Evolutionary conservation across 37 sponge, comb jelly and placozoan genomes (phyloP), one percentile per base, ranked within the genome.

Genomic region (Hexactinellida sp.): DNA sequence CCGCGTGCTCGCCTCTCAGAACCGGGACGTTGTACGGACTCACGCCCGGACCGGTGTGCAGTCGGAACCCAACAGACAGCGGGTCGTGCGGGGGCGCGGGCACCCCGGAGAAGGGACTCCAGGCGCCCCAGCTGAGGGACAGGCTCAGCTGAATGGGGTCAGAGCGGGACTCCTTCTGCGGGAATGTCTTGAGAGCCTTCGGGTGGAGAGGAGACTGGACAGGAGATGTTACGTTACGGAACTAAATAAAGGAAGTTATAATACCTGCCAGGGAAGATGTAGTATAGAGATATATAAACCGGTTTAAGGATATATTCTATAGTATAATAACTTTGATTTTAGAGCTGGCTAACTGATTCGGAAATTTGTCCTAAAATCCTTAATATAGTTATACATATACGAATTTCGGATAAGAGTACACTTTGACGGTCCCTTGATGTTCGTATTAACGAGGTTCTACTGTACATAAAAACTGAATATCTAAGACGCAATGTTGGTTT

Each of bases 21-120:
- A 63, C 76, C 25, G 76, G 76, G 34, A n/a, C 76, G 34, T 63
- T 63, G 76, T 63, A 63, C 76, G 76, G 76, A n/a, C 76, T 63
- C 34, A 63, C 5, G 5, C 76, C 76, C 34, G 76, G 76, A 10
- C 76, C 76, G 76, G 28, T n/a, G 34, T 23, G 76, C 32, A 63
- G 76, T n/a, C 76, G 3, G 76, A 63, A 63, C 34, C 76, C 76
- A 3, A 63, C 76, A n/a, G 19, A 63, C 28, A 63, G 19, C 32
- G 76, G 76, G 28, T 63, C 76, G 25, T 63, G 19, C 34, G 76
- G 76, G 34, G 76, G 76, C 25, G 76, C 19, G 76, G 76, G 32
- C 5, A 63, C 76, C 3, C 76, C 30, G 25, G 76, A 63, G 76
- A 63, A 63, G 76, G 76, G 76, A 63, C 76, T 32, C 76, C 76